Conservation (phyloP, 2,888 invertebrate species). For the Chrysolina haemoptera region DNA sequence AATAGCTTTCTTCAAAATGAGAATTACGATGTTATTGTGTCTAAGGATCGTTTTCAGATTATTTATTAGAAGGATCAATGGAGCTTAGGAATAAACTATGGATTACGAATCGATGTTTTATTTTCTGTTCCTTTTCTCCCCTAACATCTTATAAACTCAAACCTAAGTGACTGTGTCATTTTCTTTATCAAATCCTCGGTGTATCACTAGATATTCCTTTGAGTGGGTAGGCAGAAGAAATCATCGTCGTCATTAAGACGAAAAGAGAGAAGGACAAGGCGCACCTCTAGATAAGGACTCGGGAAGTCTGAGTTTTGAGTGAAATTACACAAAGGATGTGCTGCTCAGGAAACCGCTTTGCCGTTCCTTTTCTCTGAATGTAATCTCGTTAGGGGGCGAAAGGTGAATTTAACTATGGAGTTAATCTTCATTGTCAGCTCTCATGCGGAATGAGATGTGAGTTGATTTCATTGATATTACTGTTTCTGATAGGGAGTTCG, state of each 20-base stretch:
- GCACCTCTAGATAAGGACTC: constrained; percentile 6
- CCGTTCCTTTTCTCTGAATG: constrained; percentile 26
- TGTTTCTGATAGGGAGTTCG: not conserved
- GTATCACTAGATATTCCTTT: not conserved
- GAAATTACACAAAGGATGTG: constrained; percentile 21
- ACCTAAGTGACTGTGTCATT: constrained; percentile 2
- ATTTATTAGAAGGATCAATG: too few species aligned
- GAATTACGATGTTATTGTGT: too few species aligned
- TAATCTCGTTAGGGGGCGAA: constrained; percentile 22
- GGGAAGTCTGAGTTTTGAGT: constrained; percentile 25
- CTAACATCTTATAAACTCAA: not conserved
- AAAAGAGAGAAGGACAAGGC: not conserved
- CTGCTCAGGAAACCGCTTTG: constrained; percentile 2
- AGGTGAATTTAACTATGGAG: constrained; percentile 27
- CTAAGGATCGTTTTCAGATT: too few species aligned
- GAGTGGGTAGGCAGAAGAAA: not conserved
- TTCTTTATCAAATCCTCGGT: not conserved
- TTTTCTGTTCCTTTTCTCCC: not conserved
- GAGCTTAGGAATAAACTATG: too few species aligned
- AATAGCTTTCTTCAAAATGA: too few species aligned
- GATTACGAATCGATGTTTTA: too few species aligned
- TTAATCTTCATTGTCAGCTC: constrained; percentile 28
- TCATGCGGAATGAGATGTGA: constrained; percentile 13
- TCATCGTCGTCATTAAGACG: constrained; percentile 8
- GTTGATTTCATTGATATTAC: not conserved